These are phyloP conservation scores for Ibycter americanus DNA, from an alignment of 2,797 vertebrate species.

Conservation along the genomic window DNA sequence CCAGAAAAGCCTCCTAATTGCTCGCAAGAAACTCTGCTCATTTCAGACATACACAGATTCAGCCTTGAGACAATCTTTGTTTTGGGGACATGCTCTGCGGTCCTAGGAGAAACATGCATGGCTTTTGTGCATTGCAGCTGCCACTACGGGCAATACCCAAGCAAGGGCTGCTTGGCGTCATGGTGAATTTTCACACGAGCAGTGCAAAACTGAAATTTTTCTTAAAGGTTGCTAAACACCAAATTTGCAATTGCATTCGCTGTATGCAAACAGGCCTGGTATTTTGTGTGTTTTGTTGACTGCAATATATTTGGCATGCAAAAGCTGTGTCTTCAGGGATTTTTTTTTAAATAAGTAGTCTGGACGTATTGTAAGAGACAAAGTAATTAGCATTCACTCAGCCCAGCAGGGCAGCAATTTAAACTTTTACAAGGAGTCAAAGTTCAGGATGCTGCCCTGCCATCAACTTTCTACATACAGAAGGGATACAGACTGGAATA, in stretches of 20 bases:
- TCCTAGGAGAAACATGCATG: not conserved
- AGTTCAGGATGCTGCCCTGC: constrained; percentile 56
- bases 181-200: accelerated
- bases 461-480: constrained; percentile 62
- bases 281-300: not conserved
- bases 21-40: not conserved
- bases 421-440: constrained; percentile 70
- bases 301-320: constrained; percentile 57
- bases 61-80: not conserved
- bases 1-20: not conserved
- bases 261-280: not conserved
- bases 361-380: constrained; percentile 29
- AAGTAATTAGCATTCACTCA: constrained; percentile 74
- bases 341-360: constrained; percentile 64
- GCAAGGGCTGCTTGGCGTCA: not conserved
- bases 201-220: not conserved
- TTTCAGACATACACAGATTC: not conserved
- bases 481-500: constrained; percentile 60
- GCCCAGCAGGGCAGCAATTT: constrained; percentile 68
- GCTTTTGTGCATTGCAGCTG: not conserved
- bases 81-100: not conserved
- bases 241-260: not conserved
- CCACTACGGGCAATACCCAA: not conserved
- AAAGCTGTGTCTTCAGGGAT: constrained; percentile 42
- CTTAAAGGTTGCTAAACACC: not conserved